Evolutionary conservation across 2,888 invertebrate species (phyloP), one percentile per base, ranked within the genome.

Genomic region (Euspilapteryx auroguttella): DNA sequence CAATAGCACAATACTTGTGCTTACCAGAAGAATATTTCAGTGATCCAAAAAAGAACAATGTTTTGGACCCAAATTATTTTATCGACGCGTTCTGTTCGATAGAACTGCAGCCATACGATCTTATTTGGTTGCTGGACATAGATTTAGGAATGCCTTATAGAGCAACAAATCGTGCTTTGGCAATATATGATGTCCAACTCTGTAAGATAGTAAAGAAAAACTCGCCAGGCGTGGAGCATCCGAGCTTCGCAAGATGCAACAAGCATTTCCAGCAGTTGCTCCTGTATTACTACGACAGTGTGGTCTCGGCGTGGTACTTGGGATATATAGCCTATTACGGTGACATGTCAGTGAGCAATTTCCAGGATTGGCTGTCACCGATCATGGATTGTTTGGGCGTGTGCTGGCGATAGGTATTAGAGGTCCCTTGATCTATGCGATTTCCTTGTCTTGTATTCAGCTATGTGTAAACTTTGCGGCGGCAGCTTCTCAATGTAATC

Each of bases 321-420:
- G 56, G 64, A 0, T 68, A 52, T 30, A 42, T 54, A 10, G 31
- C 34, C 6, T 26, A 54, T 14, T 49, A 44, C 13, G 24, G 37
- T 29, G 64, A 66, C 37, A 40, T 34, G 27, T 65, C 61, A 1
- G 55, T 68, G 2, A 57, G 56, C 3, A 57, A 61, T 34, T 69
- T 65, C 22, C 63, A 66, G 29, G 36, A 49, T 2, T 68, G 68
- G 66, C 32, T 69, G 30, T 33, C 40, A 2, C 10, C 40, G 12
- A 56, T 64, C 11, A 58, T 61, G 59, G 55, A 57, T 28, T 31
- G 35, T 2, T 45, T 57, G 17, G 69, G 68, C 4, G 55, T 69
- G 58, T 59, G 61, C 36, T 69, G 69, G 69, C 40, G 52, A 1
- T 64, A 41, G n/a, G 48, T 17, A 34, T 37, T 32, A 25, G 21